Base-by-base conservation (phyloP, 1,140 invertebrate species). In the Drosophila sp. region DNA sequence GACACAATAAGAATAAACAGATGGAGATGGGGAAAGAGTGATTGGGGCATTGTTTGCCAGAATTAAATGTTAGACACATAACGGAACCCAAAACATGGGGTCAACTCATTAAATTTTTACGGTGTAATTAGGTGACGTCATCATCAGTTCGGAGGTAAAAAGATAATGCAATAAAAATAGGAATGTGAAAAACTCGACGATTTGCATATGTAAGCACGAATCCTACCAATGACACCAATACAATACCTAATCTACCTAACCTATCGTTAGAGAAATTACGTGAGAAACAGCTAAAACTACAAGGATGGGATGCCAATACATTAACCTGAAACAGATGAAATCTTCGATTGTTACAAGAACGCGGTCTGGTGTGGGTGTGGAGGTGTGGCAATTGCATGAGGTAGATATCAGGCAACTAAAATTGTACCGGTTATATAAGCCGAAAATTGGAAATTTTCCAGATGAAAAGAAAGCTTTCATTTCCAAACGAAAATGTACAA, bases 341-440 rank as follows among this genome's bases (percentile, higher is more conserved):
- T 66, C 60, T 73, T 61, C 56, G 61, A 72, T 60, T 72, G 8
- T 10, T 50, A 50, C 44, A 3, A 8, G 25, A 27, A 27, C 25
- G 8, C 44, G 7, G 10, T 2, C 8, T 66, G 58, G 66, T n/a
- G 40, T n/a, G 61, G 44, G 25, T 61, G 64, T 41, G 65, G 54
- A 44, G 56, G 38, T 33, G 54, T 76, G 76, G 65, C 68, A 66
- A 38, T 69, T 77, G 70, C 70, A 79, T 77, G 66, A 33, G 29
- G 38, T 33, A 60, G 58, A 25, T 11, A 57, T 30, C 57, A 41
- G 25, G 57, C 33, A 27, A 50, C 23, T 11, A 11, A 65, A 67
- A 70, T 64, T 69, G 70, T 76, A 89, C 84, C 83, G 83, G 84
- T 87, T 87, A 87, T 87, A 84, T 87, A 87, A 86, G 83, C 70